Base-by-base conservation (phyloP, 2,113 vertebrate genomes). In the Tympanuchus pallidicinctus region DNA sequence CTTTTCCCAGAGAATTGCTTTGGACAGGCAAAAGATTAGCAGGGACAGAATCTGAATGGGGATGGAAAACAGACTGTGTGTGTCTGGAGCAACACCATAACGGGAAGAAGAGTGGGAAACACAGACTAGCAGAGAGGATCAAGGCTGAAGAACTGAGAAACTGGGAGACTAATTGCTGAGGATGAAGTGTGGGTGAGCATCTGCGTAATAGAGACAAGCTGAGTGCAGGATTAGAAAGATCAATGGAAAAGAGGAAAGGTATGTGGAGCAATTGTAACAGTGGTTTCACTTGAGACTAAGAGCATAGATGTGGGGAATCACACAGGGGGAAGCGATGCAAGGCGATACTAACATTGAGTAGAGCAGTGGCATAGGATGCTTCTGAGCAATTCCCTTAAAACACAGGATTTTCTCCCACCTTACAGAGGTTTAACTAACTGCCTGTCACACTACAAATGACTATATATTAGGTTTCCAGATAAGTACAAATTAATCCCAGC, bases 11-110 rank as follows among this genome's bases (percentile, higher is more conserved):
- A 93, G 74, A 72, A 77, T 60, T 88, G 75, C 75, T 89, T 66
- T 77, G 79, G 91, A 93, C 88, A 93, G 94, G 84, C 78, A 80
- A 95, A 88, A 92, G 82, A 91, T 94, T 93, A 92, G 84, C n/a
- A 60, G 91, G 71, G 90, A 80, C 72, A 71, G 60, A 86, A 80
- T 92, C 78, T 72, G 54, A 82, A 80, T 8, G 32, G 38, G 66
- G 81, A 57, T 76, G 45, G 82, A 92, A 91, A 91, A 73, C 70
- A 94, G 66, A 73, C 27, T 63, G 86, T 57, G 66, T 54, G 74
- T 73, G 25, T 65, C 67, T 92, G 66, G n/a, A 76, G n/a, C 36
- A 72, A 66, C 48, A 80, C 43, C 1, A 11, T 42, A 67, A 2
- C 59, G 73, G 71, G 47, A 88, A 61, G 38, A 93, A 83, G 15